Base-by-base conservation (phyloP, 2,797 vertebrate genomes). In the Trematomus bernacchii region DNA sequence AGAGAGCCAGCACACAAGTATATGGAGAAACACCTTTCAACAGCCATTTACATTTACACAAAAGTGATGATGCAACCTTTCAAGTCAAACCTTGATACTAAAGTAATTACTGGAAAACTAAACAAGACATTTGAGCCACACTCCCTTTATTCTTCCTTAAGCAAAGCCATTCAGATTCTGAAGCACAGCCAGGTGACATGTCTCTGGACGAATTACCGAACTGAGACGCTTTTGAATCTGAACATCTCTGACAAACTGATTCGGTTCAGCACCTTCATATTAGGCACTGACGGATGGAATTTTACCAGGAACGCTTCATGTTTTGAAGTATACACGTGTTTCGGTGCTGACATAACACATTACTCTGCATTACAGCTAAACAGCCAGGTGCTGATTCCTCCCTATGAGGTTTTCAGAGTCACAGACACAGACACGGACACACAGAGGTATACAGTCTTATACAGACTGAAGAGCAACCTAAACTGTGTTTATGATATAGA, bases 321-420 rank as follows among this genome's bases (percentile, higher is more conserved):
- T 80, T 88, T 89, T 5, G 48, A 85, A 19, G 43, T 86, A 0
- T 8, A 76, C 57, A 86, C 83, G 0, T 91, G 84, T 73, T 91
- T 90, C 15, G 83, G 87, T 27, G 80, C 84, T 15, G 65, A 91
- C 2, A 0, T 89, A 19, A 80, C 77, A 3, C 21, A 59, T 37
- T 89, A 89, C 40, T 89, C 90, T 10, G 65, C 71, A 4, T 16
- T 79, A 27, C 62, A 73, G 42, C 15, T 9, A 16, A 57, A n/a
- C 2, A 62, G 30, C 10, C 84, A 90, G 75, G 80, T 87, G 21
- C 66, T 87, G 9, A 88, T 91, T 82, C 88, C 90, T 43, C 80
- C 88, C 0, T 88, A 83, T 46, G 88, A 91, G 58, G 72, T 80
- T 0, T 89, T 87, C 68, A 86, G 43, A 52, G 74, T 91, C 27